Percentiles rank a stretch among this genome's conserved stretches.
These are phyloP conservation scores for Peromyscus maniculatus DNA, from an alignment of 2,113 vertebrate genomes.

Conservation along the genomic window DNA sequence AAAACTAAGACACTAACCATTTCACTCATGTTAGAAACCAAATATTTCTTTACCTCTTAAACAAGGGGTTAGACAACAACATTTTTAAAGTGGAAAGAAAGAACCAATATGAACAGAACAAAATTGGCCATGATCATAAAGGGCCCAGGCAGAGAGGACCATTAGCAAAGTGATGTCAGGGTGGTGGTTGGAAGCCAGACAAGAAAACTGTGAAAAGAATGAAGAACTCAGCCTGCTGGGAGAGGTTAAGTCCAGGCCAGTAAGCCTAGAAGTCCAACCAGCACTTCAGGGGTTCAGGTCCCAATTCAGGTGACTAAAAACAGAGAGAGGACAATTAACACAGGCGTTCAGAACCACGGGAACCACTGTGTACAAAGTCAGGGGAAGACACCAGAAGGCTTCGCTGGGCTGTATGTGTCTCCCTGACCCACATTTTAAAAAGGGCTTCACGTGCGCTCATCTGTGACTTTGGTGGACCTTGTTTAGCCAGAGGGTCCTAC, in stretches of 20 bases:
- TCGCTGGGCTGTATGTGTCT: background rate
- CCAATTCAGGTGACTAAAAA: background rate
- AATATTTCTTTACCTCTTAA: background rate
- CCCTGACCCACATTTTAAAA: background rate
- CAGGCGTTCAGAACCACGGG: background rate
- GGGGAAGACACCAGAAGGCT: background rate
- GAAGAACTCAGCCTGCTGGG: background rate
- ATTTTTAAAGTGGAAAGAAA: background rate
- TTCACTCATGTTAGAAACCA: background rate
- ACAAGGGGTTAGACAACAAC: background rate
- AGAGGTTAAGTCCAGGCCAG: background rate
- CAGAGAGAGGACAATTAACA: background rate
- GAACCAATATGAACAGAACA: background rate
- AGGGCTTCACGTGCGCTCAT: background rate
- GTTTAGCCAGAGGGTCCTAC: background rate
- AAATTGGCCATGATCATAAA: background rate
- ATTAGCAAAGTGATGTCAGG: background rate
- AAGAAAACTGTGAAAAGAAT: slow-evolving; percentile 13
- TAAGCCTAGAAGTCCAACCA: background rate
- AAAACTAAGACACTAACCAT: background rate
- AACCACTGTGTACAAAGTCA: background rate
- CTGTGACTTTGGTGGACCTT: background rate
- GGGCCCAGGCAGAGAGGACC: background rate
- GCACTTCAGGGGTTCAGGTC: background rate
- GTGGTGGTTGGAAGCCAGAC: background rate